These are phyloP conservation scores for Melanerpes aurifrons DNA, from an alignment of 2,113 vertebrate genomes.

Conservation along the genomic window DNA sequence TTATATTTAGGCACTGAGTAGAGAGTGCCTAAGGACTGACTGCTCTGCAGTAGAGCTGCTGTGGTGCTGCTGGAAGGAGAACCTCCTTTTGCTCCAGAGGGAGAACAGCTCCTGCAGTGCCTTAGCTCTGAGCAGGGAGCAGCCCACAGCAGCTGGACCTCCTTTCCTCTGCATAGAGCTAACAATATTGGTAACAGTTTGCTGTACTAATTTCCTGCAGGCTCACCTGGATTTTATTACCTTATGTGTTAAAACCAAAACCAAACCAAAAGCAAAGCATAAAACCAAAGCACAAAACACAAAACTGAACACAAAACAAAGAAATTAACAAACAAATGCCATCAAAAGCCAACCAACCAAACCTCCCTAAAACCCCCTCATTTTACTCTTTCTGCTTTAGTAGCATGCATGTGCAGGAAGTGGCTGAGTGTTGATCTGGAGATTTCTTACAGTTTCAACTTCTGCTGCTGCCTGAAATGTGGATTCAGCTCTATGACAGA, in stretches of 20 bases:
- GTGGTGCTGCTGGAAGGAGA: not conserved
- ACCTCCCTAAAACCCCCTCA: too few relatives aligned
- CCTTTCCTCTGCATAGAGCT: not conserved
- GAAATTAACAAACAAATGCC: too few relatives aligned
- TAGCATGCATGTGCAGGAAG: constrained; percentile 4
- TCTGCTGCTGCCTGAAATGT: constrained; percentile 1
- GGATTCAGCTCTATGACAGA: not conserved
- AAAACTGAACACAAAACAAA: too few relatives aligned
- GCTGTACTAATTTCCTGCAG: not conserved
- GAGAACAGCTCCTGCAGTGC: not conserved
- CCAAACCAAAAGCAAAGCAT: too few relatives aligned
- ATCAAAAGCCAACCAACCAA: too few relatives aligned
- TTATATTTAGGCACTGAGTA: not conserved
- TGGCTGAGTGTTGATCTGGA: constrained; percentile 32
- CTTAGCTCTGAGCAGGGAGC: not conserved
- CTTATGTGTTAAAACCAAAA: too few relatives aligned
- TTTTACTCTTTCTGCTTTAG: not conserved
- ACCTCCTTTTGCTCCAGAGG: not conserved
- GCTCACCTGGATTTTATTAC: not conserved
- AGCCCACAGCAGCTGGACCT: not conserved
- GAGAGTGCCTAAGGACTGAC: not conserved
- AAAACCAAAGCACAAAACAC: too few relatives aligned
- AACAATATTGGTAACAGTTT: not conserved
- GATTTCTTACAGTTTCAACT: constrained; percentile 31
- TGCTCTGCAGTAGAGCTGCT: not conserved